These are phyloP conservation scores for Mola mola DNA, from an alignment of 2,113 vertebrate genomes.

Conservation along the genomic window DNA sequence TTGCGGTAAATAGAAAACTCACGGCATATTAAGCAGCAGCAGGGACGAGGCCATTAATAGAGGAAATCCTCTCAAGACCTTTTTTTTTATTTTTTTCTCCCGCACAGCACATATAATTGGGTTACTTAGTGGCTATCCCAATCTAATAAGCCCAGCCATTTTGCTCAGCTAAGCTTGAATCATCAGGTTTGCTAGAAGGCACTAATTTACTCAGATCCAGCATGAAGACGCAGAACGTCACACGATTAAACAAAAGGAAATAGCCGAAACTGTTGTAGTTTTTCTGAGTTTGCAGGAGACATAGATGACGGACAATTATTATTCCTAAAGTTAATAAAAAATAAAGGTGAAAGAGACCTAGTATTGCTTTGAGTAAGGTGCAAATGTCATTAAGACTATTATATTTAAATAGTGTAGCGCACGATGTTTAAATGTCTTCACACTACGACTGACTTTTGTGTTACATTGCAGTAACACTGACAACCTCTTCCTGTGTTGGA, in stretches of 20 bases:
- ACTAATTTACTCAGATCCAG: slow-evolving; percentile 36
- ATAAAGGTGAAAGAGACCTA: too few species aligned
- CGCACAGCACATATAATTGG: slow-evolving; percentile 49
- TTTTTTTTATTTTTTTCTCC: slow-evolving; percentile 15
- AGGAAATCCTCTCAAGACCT: slow-evolving; percentile 49
- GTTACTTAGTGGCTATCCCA: slow-evolving; percentile 59
- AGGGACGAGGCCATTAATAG: slow-evolving; percentile 50
- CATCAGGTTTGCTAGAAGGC: slow-evolving; percentile 53
- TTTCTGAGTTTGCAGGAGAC: too few species aligned
- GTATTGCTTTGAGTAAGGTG: too few species aligned
- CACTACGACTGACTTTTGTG: too few species aligned
- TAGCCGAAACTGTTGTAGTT: neutral
- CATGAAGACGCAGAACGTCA: too few species aligned
- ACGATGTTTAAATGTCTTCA: too few species aligned
- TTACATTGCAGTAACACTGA: too few species aligned
- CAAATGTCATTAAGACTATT: too few species aligned
- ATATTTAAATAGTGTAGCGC: too few species aligned
- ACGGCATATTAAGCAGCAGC: slow-evolving; percentile 44
- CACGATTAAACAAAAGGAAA: neutral
- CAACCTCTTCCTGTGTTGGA: too few species aligned
- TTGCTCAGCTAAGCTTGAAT: slow-evolving; percentile 61
- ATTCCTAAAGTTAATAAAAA: too few species aligned
- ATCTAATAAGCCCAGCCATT: slow-evolving; percentile 46
- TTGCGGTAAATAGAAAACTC: slow-evolving; percentile 30
- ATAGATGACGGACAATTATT: too few species aligned